These are phyloP conservation scores for Papilio polytes DNA, from an alignment of 1,140 invertebrate species.

Conservation along the genomic window DNA sequence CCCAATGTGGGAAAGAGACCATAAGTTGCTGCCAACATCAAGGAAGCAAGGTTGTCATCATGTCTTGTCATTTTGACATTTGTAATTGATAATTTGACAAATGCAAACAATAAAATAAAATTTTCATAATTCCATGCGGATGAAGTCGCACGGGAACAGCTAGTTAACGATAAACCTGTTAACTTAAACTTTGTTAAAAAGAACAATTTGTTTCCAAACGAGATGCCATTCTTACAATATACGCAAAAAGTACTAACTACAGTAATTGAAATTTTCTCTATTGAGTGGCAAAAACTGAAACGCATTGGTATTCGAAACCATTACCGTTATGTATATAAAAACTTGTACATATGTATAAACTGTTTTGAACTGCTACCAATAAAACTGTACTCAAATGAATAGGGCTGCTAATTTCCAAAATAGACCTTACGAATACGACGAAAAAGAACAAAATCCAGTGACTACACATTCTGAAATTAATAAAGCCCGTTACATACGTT, in stretches of 20 bases:
- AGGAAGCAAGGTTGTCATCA: too few species aligned
- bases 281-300: background rate
- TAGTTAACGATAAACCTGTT: too few species aligned
- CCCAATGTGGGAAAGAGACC: too few species aligned
- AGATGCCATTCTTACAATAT: background rate
- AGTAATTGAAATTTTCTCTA: background rate
- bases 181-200: background rate
- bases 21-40: too few species aligned
- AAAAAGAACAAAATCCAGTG: too few species aligned
- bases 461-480: too few species aligned
- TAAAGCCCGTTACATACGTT: too few species aligned
- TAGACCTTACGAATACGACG: background rate
- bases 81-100: too few species aligned
- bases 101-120: too few species aligned
- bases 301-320: background rate
- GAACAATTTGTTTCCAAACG: background rate
- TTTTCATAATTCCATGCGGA: too few species aligned
- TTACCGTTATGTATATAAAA: slow-evolving; percentile 5
- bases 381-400: background rate
- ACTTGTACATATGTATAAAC: slow-evolving; percentile 5
- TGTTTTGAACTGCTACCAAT: background rate
- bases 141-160: too few species aligned
- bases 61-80: too few species aligned
- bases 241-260: background rate
- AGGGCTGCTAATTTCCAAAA: background rate